phyloP scores from a whole-genome alignment of 1,140 invertebrate genomes.

The Orussus abietinus region DNA sequence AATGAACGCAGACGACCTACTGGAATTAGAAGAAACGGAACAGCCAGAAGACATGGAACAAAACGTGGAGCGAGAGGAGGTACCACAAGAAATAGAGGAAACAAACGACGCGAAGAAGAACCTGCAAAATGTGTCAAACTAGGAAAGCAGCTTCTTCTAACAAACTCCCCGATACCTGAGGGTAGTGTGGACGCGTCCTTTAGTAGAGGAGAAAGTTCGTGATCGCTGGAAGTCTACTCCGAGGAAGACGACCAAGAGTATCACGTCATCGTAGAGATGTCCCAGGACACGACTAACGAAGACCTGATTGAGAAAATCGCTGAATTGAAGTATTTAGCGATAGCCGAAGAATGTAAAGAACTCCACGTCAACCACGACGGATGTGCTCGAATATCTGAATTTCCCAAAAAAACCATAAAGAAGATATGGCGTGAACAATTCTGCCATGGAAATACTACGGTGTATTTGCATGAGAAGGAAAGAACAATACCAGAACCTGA shows the following conservation, averaged over 20 bases:
- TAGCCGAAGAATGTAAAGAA: conserved; percentile 12
- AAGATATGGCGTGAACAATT: conserved; percentile 8
- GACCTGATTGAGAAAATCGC: background rate
- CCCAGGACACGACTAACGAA: background rate
- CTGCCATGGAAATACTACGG: background rate
- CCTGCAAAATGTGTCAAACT: background rate
- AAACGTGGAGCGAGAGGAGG: background rate
- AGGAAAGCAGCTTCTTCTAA: background rate
- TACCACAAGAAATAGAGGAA: background rate
- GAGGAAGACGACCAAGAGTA: conserved; percentile 2
- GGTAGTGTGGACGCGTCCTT: conserved; percentile 6
- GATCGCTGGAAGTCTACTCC: conserved; percentile 4
- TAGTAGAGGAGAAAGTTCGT: background rate
- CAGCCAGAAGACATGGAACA: background rate
- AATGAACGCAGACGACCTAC: too few species aligned
- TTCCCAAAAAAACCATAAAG: background rate
- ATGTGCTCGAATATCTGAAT: conserved; percentile 1
- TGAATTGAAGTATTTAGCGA: background rate
- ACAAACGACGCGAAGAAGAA: background rate
- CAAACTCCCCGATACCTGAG: conserved; percentile 4
- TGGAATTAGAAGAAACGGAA: background rate
- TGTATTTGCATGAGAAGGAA: conserved; percentile 5
- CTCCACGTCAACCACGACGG: conserved; percentile 6
- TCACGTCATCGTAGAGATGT: background rate
- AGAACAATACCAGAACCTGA: conserved; percentile 3